Conservation (phyloP, 2,113 vertebrate genomes). For the Craseonycteris thonglongyai region DNA sequence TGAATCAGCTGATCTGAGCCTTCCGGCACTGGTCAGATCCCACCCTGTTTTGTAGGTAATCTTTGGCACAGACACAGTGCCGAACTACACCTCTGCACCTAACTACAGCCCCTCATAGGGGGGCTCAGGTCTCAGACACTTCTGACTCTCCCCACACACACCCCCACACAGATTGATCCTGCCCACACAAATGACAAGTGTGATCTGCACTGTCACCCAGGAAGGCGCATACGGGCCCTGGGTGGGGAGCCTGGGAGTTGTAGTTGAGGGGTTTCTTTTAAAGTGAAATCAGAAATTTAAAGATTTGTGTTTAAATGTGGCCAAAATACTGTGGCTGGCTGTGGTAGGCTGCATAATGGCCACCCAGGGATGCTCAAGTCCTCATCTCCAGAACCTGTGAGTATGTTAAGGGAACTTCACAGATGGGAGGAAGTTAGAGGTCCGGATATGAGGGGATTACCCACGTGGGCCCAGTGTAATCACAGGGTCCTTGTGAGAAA, state of each 20-base stretch:
- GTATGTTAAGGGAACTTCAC: neutral
- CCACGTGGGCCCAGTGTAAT: neutral
- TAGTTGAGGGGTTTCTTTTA: neutral
- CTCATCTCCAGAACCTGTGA: neutral
- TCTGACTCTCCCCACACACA: neutral
- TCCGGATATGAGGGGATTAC: neutral
- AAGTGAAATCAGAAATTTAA: neutral
- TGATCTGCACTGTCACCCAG: neutral
- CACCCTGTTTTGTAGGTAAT: neutral
- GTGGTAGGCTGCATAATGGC: too few species aligned
- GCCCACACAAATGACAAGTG: neutral
- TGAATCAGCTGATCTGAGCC: neutral
- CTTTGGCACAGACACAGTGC: fast-evolving
- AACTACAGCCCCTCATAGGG: neutral
- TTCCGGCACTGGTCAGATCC: neutral
- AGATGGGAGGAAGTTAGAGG: neutral
- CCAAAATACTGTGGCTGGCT: neutral
- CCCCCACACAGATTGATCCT: neutral
- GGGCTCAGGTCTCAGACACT: neutral
- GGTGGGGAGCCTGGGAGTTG: neutral
- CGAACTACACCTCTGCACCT: too few species aligned
- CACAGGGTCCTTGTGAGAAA: neutral
- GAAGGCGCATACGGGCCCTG: neutral
- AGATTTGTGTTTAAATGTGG: neutral
- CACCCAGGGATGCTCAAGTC: neutral